Conservation (phyloP, 1,140 invertebrate genomes). For the Danaus melanippus region DNA sequence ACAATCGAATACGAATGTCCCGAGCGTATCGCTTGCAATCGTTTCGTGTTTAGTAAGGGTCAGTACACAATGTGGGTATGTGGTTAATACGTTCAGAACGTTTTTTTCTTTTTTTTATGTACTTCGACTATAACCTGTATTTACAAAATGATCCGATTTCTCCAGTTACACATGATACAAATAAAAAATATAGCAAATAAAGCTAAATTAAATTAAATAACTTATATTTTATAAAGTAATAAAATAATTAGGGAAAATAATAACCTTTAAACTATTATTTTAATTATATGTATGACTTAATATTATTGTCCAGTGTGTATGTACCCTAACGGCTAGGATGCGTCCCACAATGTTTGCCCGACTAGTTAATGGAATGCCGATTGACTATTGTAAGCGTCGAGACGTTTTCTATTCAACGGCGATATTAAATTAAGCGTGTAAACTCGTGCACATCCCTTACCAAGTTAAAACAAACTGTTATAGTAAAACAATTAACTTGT, state of each 20-base stretch:
- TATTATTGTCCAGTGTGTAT: slow-evolving; percentile 9
- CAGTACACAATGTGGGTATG: slow-evolving; percentile 5
- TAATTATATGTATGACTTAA: too few species aligned
- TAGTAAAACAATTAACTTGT: slow-evolving; percentile 25
- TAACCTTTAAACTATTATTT: neutral
- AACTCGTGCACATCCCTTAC: slow-evolving; percentile 22
- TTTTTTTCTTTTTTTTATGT: too few species aligned
- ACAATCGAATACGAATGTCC: slow-evolving; percentile 50
- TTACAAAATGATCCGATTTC: too few species aligned
- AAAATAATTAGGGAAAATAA: neutral
- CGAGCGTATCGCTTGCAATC: slow-evolving; percentile 35
- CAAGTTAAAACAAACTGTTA: slow-evolving; percentile 29
- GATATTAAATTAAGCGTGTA: slow-evolving; percentile 53
- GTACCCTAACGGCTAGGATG: slow-evolving; percentile 36
- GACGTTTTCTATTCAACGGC: slow-evolving; percentile 59
- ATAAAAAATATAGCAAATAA: too few species aligned
- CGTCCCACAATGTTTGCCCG: slow-evolving; percentile 53
- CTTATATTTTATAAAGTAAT: too few species aligned
- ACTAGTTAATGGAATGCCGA: slow-evolving; percentile 67
- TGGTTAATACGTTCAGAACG: too few species aligned
- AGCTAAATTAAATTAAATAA: too few species aligned
- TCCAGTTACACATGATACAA: too few species aligned
- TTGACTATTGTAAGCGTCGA: slow-evolving; percentile 52
- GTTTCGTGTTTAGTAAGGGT: slow-evolving; percentile 37
- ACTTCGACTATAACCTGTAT: too few species aligned